These are phyloP conservation scores for Cyclargus thomasi DNA, from an alignment of 1,140 invertebrate genomes.

Conservation along the genomic window DNA sequence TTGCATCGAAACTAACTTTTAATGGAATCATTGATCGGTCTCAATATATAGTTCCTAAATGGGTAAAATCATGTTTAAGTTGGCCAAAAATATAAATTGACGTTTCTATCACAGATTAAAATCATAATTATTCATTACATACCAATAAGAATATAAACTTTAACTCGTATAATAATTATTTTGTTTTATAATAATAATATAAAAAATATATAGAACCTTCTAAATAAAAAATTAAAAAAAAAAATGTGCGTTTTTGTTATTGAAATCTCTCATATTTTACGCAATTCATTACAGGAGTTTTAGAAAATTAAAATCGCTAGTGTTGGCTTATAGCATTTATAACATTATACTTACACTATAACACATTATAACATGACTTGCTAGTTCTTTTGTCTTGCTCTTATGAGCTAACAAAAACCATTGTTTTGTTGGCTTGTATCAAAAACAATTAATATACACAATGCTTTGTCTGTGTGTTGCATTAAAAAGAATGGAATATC, in stretches of 20 bases:
- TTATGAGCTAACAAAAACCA: background rate
- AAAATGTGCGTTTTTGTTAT: no score
- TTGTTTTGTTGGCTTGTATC: conserved; percentile 11
- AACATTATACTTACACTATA: background rate
- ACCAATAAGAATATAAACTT: no score
- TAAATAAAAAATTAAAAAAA: no score
- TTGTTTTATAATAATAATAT: no score
- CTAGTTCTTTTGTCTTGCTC: background rate
- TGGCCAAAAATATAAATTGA: no score
- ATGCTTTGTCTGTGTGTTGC: background rate
- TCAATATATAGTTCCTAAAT: background rate
- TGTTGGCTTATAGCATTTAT: background rate
- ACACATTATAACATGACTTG: conserved; percentile 11
- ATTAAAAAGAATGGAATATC: background rate
- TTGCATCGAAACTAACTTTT: conserved; percentile 24
- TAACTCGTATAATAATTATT: no score
- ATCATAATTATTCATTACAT: no score
- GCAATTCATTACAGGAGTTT: background rate
- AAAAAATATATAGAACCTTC: no score
- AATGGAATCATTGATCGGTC: background rate
- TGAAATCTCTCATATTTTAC: background rate
- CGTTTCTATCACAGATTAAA: no score
- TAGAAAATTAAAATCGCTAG: background rate
- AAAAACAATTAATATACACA: conserved; percentile 14
- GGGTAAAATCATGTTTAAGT: background rate